Conservation (phyloP, 2,888 invertebrate genomes). For the Acanthosepion pharaonis region DNA sequence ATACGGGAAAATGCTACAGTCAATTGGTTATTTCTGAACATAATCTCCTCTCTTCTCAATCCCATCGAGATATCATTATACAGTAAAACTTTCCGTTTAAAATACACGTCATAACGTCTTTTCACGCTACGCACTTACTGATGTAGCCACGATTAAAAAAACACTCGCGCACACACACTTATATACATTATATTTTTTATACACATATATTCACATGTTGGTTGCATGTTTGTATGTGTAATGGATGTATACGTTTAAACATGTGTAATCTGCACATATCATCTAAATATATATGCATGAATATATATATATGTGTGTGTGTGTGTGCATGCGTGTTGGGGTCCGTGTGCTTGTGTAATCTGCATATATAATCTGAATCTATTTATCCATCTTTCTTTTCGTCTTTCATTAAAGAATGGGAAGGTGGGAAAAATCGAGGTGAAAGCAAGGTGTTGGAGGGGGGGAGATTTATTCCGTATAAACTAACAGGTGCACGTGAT, state of each 20-base stretch:
- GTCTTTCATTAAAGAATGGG: not conserved
- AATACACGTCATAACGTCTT: no score
- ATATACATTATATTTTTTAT: not conserved
- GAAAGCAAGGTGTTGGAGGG: not conserved
- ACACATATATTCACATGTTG: no score
- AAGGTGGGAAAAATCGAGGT: not conserved
- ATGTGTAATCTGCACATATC: not conserved
- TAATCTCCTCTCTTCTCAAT: no score
- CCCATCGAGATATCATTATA: no score
- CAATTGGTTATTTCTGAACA: no score
- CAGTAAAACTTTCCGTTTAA: no score
- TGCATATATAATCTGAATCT: not conserved
- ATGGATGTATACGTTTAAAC: not conserved
- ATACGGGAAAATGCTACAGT: no score
- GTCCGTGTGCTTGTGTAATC: conserved; percentile 20
- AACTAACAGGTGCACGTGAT: conserved; percentile 23
- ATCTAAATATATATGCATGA: not conserved
- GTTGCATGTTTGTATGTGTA: not conserved
- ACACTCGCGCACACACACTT: not conserved
- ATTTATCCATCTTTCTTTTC: conserved; percentile 18
- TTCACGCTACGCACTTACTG: no score
- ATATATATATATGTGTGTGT: not conserved
- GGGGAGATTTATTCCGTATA: not conserved
- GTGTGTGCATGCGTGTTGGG: not conserved
- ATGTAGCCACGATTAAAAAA: no score